Evolutionary conservation across 2,113 vertebrate genomes (phyloP).

Genomic region (Heteronetta atricapilla): DNA sequence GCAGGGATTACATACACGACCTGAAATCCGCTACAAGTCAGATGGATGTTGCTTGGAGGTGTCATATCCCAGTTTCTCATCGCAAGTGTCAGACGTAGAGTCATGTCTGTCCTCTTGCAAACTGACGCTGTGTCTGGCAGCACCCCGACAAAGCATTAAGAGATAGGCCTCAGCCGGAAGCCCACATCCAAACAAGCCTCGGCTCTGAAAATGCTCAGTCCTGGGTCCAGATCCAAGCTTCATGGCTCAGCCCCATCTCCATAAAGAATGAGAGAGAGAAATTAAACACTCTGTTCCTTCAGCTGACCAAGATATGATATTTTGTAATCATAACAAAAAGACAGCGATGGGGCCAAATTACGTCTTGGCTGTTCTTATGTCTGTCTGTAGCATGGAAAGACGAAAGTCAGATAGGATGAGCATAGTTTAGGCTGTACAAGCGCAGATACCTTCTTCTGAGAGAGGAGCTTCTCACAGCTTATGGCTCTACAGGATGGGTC

Average conservation of each 20-base stretch:
- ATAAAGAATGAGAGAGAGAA: neutral
- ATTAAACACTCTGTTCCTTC: constrained; percentile 9
- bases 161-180: neutral
- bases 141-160: neutral
- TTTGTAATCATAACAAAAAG: constrained; percentile 13
- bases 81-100: rapidly evolving
- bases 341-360: rapidly evolving
- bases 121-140: rapidly evolving
- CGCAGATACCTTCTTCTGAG: neutral
- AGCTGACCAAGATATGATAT: neutral
- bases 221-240: neutral
- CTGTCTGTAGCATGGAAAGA: neutral
- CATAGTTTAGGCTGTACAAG: neutral
- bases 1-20: neutral
- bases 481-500: neutral
- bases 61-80: neutral
- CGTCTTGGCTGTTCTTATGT: neutral
- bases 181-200: rapidly evolving
- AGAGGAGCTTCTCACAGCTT: neutral
- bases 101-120: neutral
- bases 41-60: neutral
- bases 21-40: neutral
- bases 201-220: neutral
- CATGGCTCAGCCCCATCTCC: neutral
- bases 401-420: neutral